Evolutionary conservation across 2,113 vertebrate genomes (phyloP), one percentile per base, ranked within the genome.

Genomic region (Semnornis frantzii): DNA sequence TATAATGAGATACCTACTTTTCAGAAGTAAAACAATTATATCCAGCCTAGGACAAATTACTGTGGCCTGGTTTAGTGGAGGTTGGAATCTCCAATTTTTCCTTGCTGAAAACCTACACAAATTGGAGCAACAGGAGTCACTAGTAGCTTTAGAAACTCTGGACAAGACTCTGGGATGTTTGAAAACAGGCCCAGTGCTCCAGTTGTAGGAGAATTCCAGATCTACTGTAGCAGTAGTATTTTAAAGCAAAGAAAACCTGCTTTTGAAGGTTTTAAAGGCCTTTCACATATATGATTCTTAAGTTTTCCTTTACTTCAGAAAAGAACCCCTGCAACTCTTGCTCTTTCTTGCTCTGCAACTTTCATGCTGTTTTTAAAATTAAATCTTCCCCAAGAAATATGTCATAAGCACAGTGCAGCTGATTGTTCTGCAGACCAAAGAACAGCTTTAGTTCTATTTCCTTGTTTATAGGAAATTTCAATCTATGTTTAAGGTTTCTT

Each of bases 81-180:
- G 46, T 60, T 87, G 74, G 68, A 85, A 76, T 81, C 66, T 94
- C 73, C 71, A 25, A 1, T 78, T 92, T 89, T 85, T 86, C 82
- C 82, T 31, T 87, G 69, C 77, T 90, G 74, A 95, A 93, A 95
- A 82, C 34, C 80, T 57, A 78, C 31, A 48, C 86, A 90, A 94
- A 93, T 19, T 93, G 73, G 88, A 70, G 73, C 94, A 96, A 90
- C 50, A 72, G 90, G 66, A 93, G 70, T 81, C 77, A 63, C 82
- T 79, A 58, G 69, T 2, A 83, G 72, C 76, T 95, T 95, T 72
- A 92, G 76, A 96, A 95, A 94, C 60, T 95, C 75, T 64, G 66
- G 82, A 96, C n/a, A 94, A 91, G 87, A 88, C n/a, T 90, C 88
- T 95, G 27, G 96, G 94, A 92, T 94, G 82, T 94, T 62, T 90